Percentiles rank a stretch among this genome's conserved stretches.
These are phyloP conservation scores for Neria commutata DNA, from an alignment of 2,888 invertebrate genomes.

Conservation along the genomic window DNA sequence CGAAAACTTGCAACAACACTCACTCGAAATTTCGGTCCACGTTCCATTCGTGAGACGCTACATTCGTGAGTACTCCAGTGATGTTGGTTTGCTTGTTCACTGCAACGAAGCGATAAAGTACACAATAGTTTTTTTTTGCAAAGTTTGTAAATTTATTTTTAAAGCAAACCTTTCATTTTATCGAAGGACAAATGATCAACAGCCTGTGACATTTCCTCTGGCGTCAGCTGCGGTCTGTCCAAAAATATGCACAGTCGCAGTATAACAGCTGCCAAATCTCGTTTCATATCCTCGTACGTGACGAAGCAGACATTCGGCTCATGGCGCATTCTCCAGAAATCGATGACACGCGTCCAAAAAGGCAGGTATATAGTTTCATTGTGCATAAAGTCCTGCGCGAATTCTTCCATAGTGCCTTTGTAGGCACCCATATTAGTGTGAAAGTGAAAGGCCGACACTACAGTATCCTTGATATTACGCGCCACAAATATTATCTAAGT, in stretches of 20 bases:
- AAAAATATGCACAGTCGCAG: constrained; percentile 28
- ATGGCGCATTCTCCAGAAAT: constrained; percentile 45
- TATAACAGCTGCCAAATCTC: constrained; percentile 35
- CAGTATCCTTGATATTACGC: constrained; percentile 82
- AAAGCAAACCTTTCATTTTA: constrained; percentile 35
- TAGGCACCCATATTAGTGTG: constrained; percentile 67
- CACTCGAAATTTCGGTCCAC: too few relatives aligned
- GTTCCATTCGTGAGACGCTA: too few relatives aligned
- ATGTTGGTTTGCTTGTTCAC: too few relatives aligned
- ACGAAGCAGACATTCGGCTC: constrained; percentile 42
- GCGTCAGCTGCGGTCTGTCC: constrained; percentile 15
- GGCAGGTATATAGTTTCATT: constrained; percentile 28
- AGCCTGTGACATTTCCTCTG: constrained; percentile 21
- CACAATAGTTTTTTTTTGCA: too few relatives aligned
- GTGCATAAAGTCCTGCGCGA: constrained; percentile 26
- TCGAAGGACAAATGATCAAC: constrained; percentile 35
- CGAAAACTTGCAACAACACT: too few relatives aligned
- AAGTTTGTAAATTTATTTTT: too few relatives aligned
- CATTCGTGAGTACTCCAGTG: too few relatives aligned
- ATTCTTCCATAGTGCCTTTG: constrained; percentile 66
- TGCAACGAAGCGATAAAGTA: too few relatives aligned
- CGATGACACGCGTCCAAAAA: constrained; percentile 42
- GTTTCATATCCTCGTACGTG: constrained; percentile 47
- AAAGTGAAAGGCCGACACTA: constrained; percentile 77
- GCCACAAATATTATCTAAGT: constrained; percentile 76